Evolutionary conservation across 2,797 vertebrate species (phyloP).

Genomic region (Pipistrellus nathusii): DNA sequence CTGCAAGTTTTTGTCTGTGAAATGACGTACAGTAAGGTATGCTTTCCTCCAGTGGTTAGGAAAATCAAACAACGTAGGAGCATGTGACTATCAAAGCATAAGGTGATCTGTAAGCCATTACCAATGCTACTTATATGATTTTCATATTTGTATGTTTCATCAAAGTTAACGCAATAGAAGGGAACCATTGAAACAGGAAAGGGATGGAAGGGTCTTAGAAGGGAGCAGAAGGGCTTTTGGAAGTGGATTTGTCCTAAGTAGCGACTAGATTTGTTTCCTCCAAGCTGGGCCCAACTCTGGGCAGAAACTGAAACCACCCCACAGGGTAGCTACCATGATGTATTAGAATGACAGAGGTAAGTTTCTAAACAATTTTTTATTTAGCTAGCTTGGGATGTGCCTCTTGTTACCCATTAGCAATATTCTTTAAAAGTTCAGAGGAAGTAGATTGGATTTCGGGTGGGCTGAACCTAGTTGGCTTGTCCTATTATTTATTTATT

Average conservation of each 20-base stretch:
- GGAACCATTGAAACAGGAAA: neutral
- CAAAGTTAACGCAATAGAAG: neutral
- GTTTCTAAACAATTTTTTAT: neutral
- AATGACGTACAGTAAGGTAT: fast-evolving
- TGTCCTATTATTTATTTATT: neutral
- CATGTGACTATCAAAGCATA: neutral
- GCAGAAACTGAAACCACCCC: neutral
- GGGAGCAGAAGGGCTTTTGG: neutral
- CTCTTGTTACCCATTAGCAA: neutral
- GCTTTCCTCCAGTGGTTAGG: neutral
- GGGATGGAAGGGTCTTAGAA: neutral
- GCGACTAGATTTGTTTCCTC: neutral
- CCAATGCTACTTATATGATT: neutral
- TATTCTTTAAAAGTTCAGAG: neutral
- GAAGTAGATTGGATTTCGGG: neutral
- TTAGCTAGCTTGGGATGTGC: neutral
- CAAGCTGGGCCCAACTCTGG: neutral
- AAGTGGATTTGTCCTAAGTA: neutral
- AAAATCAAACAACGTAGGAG: neutral
- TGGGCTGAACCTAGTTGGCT: neutral
- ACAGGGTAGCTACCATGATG: fast-evolving
- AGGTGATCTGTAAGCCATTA: neutral
- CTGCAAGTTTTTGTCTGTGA: neutral
- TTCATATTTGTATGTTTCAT: neutral
- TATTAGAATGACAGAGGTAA: neutral